Conservation (phyloP, 2,888 invertebrate species). For the Blera fallax region DNA sequence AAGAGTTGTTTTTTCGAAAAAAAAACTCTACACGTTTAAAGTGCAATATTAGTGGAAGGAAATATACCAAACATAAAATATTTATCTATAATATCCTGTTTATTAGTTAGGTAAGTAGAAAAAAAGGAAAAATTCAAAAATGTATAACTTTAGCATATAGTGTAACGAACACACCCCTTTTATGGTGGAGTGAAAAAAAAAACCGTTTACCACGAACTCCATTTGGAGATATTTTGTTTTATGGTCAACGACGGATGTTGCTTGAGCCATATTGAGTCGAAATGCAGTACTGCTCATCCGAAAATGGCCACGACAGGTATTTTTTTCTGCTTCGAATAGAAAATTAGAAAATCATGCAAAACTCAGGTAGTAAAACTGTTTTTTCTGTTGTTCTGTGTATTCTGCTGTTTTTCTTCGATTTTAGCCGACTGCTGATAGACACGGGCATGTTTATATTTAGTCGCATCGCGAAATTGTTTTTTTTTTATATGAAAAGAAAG, state of each 20-base stretch:
- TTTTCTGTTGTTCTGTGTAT: neutral
- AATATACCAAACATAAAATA: neutral
- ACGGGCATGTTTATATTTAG: conserved; percentile 46
- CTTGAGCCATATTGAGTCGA: conserved; percentile 13
- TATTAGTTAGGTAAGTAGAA: conserved; percentile 50
- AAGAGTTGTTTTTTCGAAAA: neutral
- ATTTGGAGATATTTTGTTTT: conserved; percentile 31
- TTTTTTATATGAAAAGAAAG: no score
- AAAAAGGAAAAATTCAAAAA: neutral
- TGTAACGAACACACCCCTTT: conserved; percentile 67
- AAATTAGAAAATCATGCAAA: neutral
- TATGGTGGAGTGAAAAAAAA: conserved; percentile 35
- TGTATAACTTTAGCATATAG: conserved; percentile 1
- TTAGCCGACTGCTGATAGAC: neutral
- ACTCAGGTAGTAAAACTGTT: neutral
- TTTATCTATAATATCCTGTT: neutral
- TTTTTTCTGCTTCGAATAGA: neutral
- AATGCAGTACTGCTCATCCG: conserved; percentile 25
- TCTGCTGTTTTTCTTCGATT: neutral
- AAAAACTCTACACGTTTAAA: neutral
- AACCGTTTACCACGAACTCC: conserved; percentile 29
- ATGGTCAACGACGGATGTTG: conserved; percentile 26
- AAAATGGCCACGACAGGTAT: conserved; percentile 8
- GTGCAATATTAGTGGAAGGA: conserved; percentile 44
- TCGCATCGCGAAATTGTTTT: neutral